These are phyloP conservation scores for Apis dorsata DNA, from an alignment of 1,140 invertebrate species.

Conservation along the genomic window DNA sequence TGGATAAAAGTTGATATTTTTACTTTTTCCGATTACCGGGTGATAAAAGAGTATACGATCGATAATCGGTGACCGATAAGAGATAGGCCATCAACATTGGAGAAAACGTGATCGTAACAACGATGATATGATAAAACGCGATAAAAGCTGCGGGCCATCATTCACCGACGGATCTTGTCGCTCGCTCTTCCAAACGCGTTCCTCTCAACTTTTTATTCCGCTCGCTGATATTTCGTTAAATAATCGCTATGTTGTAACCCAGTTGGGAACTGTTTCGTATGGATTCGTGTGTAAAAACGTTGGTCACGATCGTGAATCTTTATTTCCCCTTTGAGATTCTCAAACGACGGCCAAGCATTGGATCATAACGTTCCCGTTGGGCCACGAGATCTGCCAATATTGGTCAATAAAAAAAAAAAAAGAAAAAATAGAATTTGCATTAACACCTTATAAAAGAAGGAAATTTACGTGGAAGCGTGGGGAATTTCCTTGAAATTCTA, in stretches of 20 bases:
- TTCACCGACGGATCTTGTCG: neutral
- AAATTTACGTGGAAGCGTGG: neutral
- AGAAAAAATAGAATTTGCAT: neutral
- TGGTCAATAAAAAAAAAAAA: neutral
- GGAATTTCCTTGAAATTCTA: neutral
- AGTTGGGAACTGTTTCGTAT: neutral
- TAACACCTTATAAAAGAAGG: neutral
- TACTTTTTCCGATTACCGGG: neutral
- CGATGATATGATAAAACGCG: conserved; percentile 23
- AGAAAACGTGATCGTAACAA: neutral
- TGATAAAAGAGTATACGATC: neutral
- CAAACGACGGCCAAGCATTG: too few species aligned
- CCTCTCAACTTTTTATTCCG: neutral
- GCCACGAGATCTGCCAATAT: neutral
- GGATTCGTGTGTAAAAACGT: neutral
- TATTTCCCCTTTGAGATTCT: neutral
- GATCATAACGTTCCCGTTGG: neutral
- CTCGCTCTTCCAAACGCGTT: neutral
- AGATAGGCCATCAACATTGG: neutral
- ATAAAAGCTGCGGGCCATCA: neutral
- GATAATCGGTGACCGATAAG: conserved; percentile 6
- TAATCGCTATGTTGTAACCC: neutral
- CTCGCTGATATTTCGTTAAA: neutral
- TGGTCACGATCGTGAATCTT: neutral
- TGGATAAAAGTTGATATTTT: neutral